phyloP scores from a whole-genome alignment of 2,113 vertebrate species.

The Sinocyclocheilus anshuiensis region DNA sequence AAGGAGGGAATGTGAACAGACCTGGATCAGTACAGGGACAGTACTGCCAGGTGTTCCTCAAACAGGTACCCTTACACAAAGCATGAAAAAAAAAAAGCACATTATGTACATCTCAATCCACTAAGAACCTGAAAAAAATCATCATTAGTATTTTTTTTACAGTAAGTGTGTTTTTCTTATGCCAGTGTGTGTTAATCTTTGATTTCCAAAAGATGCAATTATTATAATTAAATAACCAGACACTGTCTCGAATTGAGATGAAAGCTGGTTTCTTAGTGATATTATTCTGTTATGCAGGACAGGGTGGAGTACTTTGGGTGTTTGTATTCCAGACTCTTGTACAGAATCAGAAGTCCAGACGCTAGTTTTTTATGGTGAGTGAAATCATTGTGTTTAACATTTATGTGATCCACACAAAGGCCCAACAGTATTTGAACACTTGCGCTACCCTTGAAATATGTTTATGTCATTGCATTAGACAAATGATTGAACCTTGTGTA shows the following conservation, averaged over 20 bases:
- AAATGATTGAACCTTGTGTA: background rate
- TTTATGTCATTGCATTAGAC: background rate
- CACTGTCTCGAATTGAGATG: background rate
- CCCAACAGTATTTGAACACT: background rate
- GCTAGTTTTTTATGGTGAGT: constrained; percentile 75
- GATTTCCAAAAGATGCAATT: background rate
- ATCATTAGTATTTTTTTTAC: no score
- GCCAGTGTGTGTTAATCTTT: background rate
- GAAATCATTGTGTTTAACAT: background rate
- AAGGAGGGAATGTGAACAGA: constrained; percentile 78
- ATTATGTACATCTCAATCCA: background rate
- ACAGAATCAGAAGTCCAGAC: constrained; percentile 74
- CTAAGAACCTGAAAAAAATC: background rate
- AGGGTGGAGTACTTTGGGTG: constrained; percentile 74
- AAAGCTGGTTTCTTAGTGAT: background rate
- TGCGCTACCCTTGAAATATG: background rate
- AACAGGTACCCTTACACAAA: constrained; percentile 70
- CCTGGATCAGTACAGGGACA: constrained; percentile 81
- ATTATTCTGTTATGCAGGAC: constrained; percentile 65
- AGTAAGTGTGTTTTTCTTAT: background rate
- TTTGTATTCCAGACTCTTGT: constrained; percentile 85
- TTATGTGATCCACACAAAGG: background rate
- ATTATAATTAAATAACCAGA: background rate
- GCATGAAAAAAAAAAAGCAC: background rate
- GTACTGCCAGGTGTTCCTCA: constrained; percentile 81